Percentiles rank a stretch among this genome's conserved stretches.
Evolutionary conservation across 2,797 vertebrate genomes (phyloP).

Genomic region (Streptopelia turtur): DNA sequence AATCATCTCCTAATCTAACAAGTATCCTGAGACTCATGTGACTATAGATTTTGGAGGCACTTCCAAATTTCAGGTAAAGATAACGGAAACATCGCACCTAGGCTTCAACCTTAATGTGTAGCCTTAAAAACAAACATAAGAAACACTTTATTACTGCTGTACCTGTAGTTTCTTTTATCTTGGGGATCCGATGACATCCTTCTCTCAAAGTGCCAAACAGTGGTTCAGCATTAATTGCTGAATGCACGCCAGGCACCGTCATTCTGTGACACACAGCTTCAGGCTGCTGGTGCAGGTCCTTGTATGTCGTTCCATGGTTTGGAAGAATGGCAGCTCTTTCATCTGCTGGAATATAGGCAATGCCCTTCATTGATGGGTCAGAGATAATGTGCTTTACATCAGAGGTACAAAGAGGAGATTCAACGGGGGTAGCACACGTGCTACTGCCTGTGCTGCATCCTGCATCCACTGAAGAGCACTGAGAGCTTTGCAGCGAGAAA

Average conservation of each 20-base stretch:
- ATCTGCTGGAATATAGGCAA: conserved; percentile 83
- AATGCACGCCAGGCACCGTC: conserved; percentile 90
- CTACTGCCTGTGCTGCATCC: conserved; percentile 93
- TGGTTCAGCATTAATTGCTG: conserved; percentile 87
- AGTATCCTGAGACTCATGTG: background rate
- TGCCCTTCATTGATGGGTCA: conserved; percentile 85
- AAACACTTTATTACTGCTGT: conserved; percentile 81
- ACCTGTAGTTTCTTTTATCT: conserved; percentile 99
- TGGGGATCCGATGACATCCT: conserved; percentile 91
- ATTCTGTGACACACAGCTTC: conserved; percentile 89
- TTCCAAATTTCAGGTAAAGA: background rate
- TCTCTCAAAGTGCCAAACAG: conserved; percentile 87
- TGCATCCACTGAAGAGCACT: conserved; percentile 95
- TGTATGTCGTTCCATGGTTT: conserved; percentile 82
- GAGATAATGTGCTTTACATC: conserved; percentile 87
- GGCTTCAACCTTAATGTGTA: background rate
- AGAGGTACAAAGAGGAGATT: conserved; percentile 91
- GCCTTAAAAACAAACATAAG: conserved; percentile 28
- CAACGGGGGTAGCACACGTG: conserved; percentile 90
- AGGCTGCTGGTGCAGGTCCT: conserved; percentile 87
- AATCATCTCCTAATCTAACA: background rate
- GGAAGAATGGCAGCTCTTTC: conserved; percentile 85
- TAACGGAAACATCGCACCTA: background rate
- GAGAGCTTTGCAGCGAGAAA: conserved; percentile 94
- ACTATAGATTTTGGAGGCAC: background rate